These are phyloP conservation scores for Oxycera nigricornis DNA, from an alignment of 2,888 invertebrate genomes.

Conservation along the genomic window DNA sequence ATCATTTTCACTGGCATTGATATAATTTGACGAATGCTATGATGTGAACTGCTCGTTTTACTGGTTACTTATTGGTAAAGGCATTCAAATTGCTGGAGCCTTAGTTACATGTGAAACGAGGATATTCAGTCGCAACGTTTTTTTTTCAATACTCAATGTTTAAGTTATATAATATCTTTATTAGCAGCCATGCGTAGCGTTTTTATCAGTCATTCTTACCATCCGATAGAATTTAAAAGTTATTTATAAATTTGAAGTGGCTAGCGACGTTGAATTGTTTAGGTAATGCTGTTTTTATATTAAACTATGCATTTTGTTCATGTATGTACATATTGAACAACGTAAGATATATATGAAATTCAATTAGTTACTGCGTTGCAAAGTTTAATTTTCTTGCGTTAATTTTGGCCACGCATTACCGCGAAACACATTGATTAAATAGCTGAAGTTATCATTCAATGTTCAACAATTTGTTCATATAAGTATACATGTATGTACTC, in stretches of 20 bases:
- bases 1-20: neutral
- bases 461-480: no score
- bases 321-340: constrained; percentile 43
- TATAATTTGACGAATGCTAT: no score
- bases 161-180: neutral
- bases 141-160: neutral
- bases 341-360: constrained; percentile 48
- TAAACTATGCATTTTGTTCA: constrained; percentile 22
- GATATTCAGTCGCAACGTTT: neutral
- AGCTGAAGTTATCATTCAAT: no score
- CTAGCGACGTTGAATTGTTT: neutral
- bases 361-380: constrained; percentile 28
- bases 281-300: constrained; percentile 14
- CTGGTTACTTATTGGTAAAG: neutral
- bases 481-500: no score
- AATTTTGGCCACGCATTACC: constrained; percentile 45
- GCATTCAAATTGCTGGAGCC: neutral
- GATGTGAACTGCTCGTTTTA: neutral
- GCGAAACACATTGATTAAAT: no score
- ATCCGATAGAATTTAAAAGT: neutral
- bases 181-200: neutral
- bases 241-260: neutral
- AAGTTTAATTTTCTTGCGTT: constrained; percentile 29
- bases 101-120: neutral
- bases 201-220: neutral